A percentile compares a stretch with the other conserved stretches of the same genome.
These are phyloP conservation scores for Pipistrellus nathusii DNA, from an alignment of 2,797 vertebrate species.

Conservation along the genomic window DNA sequence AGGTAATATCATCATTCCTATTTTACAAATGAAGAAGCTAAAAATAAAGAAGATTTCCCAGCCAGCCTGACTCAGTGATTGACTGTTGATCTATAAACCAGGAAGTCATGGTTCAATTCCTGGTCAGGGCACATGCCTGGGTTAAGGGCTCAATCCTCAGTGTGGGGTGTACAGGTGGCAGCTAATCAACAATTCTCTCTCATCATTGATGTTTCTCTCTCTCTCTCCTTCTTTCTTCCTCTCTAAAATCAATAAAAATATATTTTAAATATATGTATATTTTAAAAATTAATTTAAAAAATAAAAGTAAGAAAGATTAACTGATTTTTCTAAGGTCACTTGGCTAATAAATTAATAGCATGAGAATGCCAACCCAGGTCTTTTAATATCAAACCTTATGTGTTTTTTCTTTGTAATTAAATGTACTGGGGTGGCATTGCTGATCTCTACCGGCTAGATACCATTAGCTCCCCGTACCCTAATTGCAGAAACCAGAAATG, in stretches of 20 bases:
- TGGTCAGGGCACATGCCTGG: no score
- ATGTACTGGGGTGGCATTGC: neutral
- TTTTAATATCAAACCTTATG: neutral
- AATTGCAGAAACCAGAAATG: neutral
- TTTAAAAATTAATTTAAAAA: no score
- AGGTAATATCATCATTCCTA: neutral
- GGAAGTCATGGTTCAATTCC: no score
- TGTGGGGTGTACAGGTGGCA: no score
- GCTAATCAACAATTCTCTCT: no score
- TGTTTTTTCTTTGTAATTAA: neutral
- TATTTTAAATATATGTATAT: no score
- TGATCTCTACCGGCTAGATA: neutral
- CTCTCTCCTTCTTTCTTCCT: no score
- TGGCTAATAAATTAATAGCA: constrained; percentile 35
- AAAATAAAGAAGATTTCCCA: neutral
- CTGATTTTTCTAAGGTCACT: neutral
- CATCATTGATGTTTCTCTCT: no score
- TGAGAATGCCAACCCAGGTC: neutral
- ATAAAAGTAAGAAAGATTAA: neutral
- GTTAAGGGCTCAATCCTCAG: no score
- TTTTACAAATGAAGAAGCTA: constrained; percentile 29
- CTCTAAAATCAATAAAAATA: no score
- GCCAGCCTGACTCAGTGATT: no score
- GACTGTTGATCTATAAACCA: no score
- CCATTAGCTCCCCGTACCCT: neutral